Evolutionary conservation across 2,888 invertebrate species (phyloP).

Genomic region (Taphrorychus bicolor): DNA sequence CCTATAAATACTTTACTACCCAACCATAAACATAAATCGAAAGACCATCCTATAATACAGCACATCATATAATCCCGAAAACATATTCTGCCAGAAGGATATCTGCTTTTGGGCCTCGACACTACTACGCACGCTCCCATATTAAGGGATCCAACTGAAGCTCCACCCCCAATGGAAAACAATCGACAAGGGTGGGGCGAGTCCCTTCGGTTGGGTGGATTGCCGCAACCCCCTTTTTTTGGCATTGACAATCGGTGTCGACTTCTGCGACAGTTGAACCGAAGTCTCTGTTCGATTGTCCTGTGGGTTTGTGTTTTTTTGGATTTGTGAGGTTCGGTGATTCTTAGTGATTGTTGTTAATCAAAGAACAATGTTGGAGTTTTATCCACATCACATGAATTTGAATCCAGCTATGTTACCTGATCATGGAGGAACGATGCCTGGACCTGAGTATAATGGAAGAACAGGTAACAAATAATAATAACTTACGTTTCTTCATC

Average conservation of each 20-base stretch:
- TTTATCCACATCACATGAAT: slow-evolving; percentile 69
- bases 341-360: background rate
- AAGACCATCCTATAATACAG: background rate
- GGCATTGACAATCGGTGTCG: slow-evolving; percentile 36
- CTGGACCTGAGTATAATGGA: slow-evolving; percentile 68
- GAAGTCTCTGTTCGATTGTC: slow-evolving; percentile 17
- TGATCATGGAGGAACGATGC: slow-evolving; percentile 62
- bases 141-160: slow-evolving; percentile 1
- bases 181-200: slow-evolving; percentile 26
- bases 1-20: background rate
- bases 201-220: slow-evolving; percentile 26
- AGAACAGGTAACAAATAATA: slow-evolving; percentile 75
- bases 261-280: slow-evolving; percentile 29
- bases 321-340: background rate
- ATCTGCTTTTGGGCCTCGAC: no score
- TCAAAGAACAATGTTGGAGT: slow-evolving; percentile 69
- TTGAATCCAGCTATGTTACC: slow-evolving; percentile 64
- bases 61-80: background rate
- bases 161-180: slow-evolving; percentile 18
- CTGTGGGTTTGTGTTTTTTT: background rate
- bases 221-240: slow-evolving; percentile 35
- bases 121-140: background rate
- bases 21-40: background rate
- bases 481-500: no score
- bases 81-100: background rate